Evolutionary conservation across 2,113 vertebrate genomes (phyloP), one percentile per base, ranked within the genome.

Genomic region (Heliornis fulica): DNA sequence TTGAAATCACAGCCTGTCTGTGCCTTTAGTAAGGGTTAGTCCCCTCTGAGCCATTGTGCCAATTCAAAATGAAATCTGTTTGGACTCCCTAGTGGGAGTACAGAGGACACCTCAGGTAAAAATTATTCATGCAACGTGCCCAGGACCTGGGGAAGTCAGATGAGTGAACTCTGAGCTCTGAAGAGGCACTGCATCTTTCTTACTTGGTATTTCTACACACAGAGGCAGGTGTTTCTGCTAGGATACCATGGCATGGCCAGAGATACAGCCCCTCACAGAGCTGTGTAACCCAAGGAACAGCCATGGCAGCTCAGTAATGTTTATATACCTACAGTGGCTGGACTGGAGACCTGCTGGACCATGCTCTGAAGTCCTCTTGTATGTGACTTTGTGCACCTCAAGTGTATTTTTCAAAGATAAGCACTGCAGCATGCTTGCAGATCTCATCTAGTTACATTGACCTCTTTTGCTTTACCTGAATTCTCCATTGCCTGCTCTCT

Each of bases 171-270:
- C 2, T 5, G 60, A 66, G 23, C 1, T n/a, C 66, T 77, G 72
- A 48, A 26, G 29, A 72, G 54, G 54, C 18, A 1, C 15, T 34
- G 12, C 10, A 0, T 74, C 3, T 53, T 87, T 51, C 29, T 38
- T 26, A 11, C 31, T 43, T 8, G 0, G 53, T 66, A 3, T 12
- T 46, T 69, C 26, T 71, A 16, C 15, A 7, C 1, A 4, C 28
- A 32, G 7, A 5, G 7, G 12, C 36, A 60, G 23, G 4, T 78
- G 17, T 15, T 74, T 69, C 59, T 64, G 34, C 6, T 10, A 8
- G 0, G 2, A 32, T 6, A 38, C 10, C 9, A 4, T 1, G 3
- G 5, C n/a, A 31, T 64, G 54, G 26, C 29, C 26, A 2, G 68
- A 60, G 43, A 21, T 32, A 4, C 0, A 15, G 32, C 23, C 17